Conservation (phyloP, 2,888 invertebrate genomes). For the Rhingia campestris region DNA sequence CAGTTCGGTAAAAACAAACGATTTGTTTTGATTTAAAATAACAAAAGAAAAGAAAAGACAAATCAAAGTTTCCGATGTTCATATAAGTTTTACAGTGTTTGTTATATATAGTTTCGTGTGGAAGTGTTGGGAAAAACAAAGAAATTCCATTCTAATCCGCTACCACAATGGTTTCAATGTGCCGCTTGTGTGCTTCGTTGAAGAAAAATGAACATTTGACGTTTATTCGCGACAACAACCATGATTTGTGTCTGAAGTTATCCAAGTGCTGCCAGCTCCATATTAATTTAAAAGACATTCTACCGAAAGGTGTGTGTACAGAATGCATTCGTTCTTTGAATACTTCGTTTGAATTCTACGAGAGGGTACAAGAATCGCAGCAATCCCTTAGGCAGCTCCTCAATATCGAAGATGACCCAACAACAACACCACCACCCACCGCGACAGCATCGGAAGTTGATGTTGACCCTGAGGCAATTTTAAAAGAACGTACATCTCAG, state of each 20-base stretch:
- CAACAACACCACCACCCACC: background rate
- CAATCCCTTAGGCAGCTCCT: constrained; percentile 75
- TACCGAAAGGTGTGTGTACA: constrained; percentile 77
- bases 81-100: background rate
- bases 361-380: constrained; percentile 77
- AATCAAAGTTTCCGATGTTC: background rate
- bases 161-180: constrained; percentile 74
- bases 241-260: constrained; percentile 75
- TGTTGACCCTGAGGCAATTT: background rate
- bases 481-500: constrained; percentile 10
- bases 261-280: constrained; percentile 76
- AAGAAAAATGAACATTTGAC: constrained; percentile 75
- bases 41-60: background rate
- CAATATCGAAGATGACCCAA: constrained; percentile 1
- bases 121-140: background rate
- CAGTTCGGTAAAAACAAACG: constrained; percentile 53
- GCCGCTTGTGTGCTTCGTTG: constrained; percentile 78
- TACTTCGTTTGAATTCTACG: constrained; percentile 75
- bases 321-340: constrained; percentile 76
- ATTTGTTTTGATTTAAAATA: constrained; percentile 29
- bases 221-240: constrained; percentile 73
- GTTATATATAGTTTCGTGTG: background rate
- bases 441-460: background rate
- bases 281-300: constrained; percentile 72
- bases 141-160: background rate